These are phyloP conservation scores for Pelecanoides urinatrix DNA, from an alignment of 2,113 vertebrate species.

Conservation along the genomic window DNA sequence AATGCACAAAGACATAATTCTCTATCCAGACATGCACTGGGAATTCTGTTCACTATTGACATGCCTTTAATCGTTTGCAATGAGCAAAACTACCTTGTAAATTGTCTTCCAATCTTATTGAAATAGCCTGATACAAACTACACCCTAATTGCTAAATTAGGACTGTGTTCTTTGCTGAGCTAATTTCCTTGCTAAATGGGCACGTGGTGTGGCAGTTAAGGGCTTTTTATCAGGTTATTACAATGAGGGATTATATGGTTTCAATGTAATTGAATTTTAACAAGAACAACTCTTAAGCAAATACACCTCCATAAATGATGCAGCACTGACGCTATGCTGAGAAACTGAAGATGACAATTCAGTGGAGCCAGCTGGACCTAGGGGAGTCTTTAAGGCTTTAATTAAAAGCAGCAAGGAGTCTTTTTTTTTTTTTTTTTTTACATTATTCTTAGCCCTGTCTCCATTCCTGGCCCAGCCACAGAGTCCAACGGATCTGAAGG, in stretches of 20 bases:
- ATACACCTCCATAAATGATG: constrained; percentile 47
- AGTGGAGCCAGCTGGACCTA: background rate
- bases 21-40: background rate
- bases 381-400: background rate
- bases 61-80: background rate
- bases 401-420: background rate
- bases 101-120: constrained; percentile 32
- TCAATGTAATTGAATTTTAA: constrained; percentile 68
- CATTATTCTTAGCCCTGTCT: background rate
- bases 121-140: constrained; percentile 37
- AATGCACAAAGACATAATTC: background rate
- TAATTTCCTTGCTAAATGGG: constrained; percentile 52
- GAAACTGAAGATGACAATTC: constrained; percentile 18
- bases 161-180: constrained; percentile 31
- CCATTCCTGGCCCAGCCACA: background rate
- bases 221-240: constrained; percentile 61
- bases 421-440: background rate
- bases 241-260: constrained; percentile 44
- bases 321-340: background rate
- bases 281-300: constrained; percentile 23
- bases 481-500: background rate
- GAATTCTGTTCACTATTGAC: background rate
- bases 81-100: constrained; percentile 33
- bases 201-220: constrained; percentile 26
- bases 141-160: constrained; percentile 56